Base-by-base conservation (phyloP, 2,797 vertebrate species). In the Falco biarmicus region DNA sequence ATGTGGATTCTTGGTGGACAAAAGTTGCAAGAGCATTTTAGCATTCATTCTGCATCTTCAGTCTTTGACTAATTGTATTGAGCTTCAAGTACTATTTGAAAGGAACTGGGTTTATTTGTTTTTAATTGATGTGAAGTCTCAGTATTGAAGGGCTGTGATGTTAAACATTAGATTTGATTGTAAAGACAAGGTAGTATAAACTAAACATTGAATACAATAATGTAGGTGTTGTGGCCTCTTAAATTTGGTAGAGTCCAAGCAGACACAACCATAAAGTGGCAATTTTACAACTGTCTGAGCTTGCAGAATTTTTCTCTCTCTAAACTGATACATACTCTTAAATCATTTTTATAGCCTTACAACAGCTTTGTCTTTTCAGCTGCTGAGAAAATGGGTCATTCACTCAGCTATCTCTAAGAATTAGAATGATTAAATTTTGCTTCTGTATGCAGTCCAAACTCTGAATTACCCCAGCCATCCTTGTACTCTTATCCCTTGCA, bases 211-310 rank as follows among this genome's bases (percentile, higher is more conserved):
- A 91, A 78, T 88, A 77, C 60, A 78, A 65, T 80, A 75, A 89
- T 76, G 59, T 34, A 78, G 92, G 78, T 87, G 13, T 70, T 79
- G 90, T 83, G 54, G 53, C 45, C 87, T 87, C 87, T 81, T 75
- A 80, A 78, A 94, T 94, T 95, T 89, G 88, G 50, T 57, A 37
- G 93, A 83, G 89, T 79, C 86, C 86, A 94, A 90, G 91, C 73
- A 94, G 82, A 89, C 73, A 63, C 65, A 73, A 79, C 84, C 63
- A 56, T 95, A 93, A 97, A 96, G 87, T 81, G 84, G 76, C 84
- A 87, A 92, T 96, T 96, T 96, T 97, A 96, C 79, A 94, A 93
- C 93, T 93, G 81, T 94, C 94, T 97, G 94, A 96, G 90, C 89
- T 95, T 92, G 87, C 92, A 91, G 82, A 90, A 89, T 97, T 95